These are phyloP conservation scores for Trissonchulus sp. DNA, from an alignment of 2,888 invertebrate species.

Conservation along the genomic window DNA sequence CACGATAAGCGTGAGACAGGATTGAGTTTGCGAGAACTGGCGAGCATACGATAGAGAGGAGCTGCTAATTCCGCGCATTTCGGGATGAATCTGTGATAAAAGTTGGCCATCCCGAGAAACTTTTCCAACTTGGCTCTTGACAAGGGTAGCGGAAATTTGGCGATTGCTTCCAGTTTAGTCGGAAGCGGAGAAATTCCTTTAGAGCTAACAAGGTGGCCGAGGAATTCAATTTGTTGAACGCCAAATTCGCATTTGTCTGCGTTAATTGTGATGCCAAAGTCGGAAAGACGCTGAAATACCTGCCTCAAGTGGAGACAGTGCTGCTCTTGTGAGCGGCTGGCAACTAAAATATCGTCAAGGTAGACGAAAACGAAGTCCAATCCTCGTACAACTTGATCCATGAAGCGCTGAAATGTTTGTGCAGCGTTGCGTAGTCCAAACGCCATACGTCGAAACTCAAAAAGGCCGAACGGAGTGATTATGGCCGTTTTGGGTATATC, in stretches of 20 bases:
- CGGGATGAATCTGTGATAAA: too few species aligned
- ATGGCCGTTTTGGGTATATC: too few species aligned
- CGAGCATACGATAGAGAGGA: background rate
- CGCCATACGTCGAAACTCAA: background rate
- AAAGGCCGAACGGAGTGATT: too few species aligned
- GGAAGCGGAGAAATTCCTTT: background rate
- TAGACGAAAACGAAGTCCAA: conserved; percentile 4
- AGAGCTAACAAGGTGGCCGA: background rate
- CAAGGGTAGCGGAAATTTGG: background rate
- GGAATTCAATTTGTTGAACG: background rate
- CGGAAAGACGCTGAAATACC: too few species aligned
- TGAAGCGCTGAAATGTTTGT: too few species aligned
- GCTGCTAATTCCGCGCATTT: too few species aligned
- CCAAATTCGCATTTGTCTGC: too few species aligned
- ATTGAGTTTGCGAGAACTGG: background rate
- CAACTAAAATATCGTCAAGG: too few species aligned
- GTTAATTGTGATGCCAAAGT: conserved; percentile 5
- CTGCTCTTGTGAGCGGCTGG: background rate
- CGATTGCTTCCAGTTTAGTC: background rate
- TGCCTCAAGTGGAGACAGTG: background rate
- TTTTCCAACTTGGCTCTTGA: too few species aligned
- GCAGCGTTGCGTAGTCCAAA: background rate
- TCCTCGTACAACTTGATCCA: background rate
- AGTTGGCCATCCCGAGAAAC: too few species aligned
- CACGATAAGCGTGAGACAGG: background rate